phyloP scores from a whole-genome alignment of 2,113 vertebrate genomes.

The Atractosteus spatula region DNA sequence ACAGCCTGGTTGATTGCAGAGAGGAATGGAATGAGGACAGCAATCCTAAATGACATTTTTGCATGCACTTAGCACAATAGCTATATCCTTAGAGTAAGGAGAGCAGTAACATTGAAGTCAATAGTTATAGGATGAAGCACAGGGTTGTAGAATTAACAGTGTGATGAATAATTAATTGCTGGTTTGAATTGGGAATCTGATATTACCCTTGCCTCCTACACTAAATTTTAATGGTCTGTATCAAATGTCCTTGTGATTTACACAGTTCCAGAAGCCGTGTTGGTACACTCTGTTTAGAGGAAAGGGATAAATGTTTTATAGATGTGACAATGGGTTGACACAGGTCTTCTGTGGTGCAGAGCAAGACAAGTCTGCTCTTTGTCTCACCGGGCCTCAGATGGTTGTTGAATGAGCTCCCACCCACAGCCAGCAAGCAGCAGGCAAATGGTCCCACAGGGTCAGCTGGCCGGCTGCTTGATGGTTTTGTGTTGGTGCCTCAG shows the following conservation, averaged over 20 bases:
- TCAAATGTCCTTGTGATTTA: constrained; percentile 74
- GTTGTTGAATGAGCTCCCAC: not conserved
- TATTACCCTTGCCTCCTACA: constrained; percentile 64
- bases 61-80: constrained; percentile 45
- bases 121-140: constrained; percentile 50
- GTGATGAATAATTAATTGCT: constrained; percentile 74
- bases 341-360: constrained; percentile 28
- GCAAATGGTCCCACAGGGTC: no score
- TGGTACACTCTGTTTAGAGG: constrained; percentile 56
- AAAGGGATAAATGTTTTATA: constrained; percentile 64
- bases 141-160: constrained; percentile 67
- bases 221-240: constrained; percentile 86
- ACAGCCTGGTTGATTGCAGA: constrained; percentile 53
- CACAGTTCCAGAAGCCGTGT: constrained; percentile 66
- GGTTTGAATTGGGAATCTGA: constrained; percentile 75
- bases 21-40: constrained; percentile 64
- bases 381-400: constrained; percentile 2
- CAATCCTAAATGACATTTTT: constrained; percentile 47
- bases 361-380: constrained; percentile 16
- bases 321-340: constrained; percentile 23
- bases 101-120: constrained; percentile 28
- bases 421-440: no score
- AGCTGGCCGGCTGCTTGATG: no score
- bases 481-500: no score
- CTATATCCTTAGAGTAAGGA: constrained; percentile 22